Evolutionary conservation across 2,797 vertebrate species (phyloP).

Genomic region (Onychomys torridus): DNA sequence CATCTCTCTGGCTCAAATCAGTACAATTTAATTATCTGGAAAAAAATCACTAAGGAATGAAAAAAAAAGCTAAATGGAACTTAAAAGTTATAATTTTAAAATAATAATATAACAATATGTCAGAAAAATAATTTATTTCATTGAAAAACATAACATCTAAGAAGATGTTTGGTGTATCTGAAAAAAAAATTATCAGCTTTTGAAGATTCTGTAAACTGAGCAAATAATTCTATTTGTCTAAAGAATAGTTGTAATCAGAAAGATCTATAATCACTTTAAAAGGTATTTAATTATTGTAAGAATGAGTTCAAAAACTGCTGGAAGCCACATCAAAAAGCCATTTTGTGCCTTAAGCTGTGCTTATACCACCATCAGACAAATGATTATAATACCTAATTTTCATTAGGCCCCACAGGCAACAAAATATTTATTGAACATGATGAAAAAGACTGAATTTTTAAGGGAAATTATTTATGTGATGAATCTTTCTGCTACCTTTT

Average conservation of each 20-base stretch:
- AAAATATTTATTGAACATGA: slow-evolving; percentile 68
- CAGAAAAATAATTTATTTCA: not conserved
- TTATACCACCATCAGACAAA: slow-evolving; percentile 71
- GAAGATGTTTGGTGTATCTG: slow-evolving; percentile 49
- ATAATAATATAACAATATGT: slow-evolving; percentile 19
- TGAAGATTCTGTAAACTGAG: slow-evolving; percentile 48
- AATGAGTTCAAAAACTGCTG: slow-evolving; percentile 73
- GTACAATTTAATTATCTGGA: not conserved
- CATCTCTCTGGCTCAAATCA: not conserved
- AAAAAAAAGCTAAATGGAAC: not conserved
- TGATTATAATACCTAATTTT: slow-evolving; percentile 64
- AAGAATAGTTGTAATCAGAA: slow-evolving; percentile 67
- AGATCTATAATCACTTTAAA: slow-evolving; percentile 70
- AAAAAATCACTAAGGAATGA: not conserved
- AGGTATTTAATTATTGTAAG: slow-evolving; percentile 79
- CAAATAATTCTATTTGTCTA: slow-evolving; percentile 72
- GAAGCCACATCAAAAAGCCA: slow-evolving; percentile 80
- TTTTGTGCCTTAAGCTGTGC: slow-evolving; percentile 54
- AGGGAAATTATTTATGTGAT: slow-evolving; percentile 66
- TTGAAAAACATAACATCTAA: not conserved
- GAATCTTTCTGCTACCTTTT: slow-evolving; percentile 40
- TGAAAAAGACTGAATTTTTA: slow-evolving; percentile 9
- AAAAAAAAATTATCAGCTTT: slow-evolving; percentile 69
- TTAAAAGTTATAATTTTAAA: slow-evolving; percentile 34
- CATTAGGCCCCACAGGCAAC: slow-evolving; percentile 48